Evolutionary conservation across 2,113 vertebrate species (phyloP), one percentile per base, ranked within the genome.

Genomic region (Muntiacus reevesi): DNA sequence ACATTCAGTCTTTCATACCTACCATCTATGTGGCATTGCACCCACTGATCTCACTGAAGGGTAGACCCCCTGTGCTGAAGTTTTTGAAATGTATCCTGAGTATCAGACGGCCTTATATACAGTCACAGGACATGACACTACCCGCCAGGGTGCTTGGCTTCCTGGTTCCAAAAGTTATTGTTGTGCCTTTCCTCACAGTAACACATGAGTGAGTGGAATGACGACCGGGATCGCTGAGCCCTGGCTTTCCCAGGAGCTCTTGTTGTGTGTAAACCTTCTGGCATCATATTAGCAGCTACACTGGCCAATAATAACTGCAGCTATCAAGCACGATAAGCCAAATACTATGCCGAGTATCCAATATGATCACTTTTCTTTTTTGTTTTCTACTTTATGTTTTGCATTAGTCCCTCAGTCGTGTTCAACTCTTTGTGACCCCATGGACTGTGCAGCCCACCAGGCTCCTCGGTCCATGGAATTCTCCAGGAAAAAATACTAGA

Each of bases 1-100:
- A 6, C 1, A 21, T 19, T 74, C 12, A 5, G 60, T 71, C 27
- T 95, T 62, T 91, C 33, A 10, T 47, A 11, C n/a, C 43, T 11
- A 17, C 74, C n/a, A 4, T 10, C 25, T 0, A 13, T 2, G 0
- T 1, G 27, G 52, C 33, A 15, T 33, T 9, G 23, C 5, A 59
- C 7, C 82, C 50, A 13, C 2, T 9, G 3, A 45, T 50, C 17
- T 59, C 83, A 6, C 19, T 2, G n/a, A n/a, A 47, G 12, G 4
- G 25, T n/a, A 33, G 79, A 11, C 5, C 28, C 23, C 25, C 28
- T 78, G 57, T 16, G 11, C 30, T 5, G 36, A 59, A 25, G n/a
- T 16, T 50, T 23, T 19, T 15, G 11, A 76, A 36, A 62, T 2
- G 78, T 2, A 2, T 23, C 55, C 60, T 13, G 36, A 14, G 19